Base-by-base conservation (phyloP, 1,140 invertebrate genomes). In the Frieseomelitta varia region DNA sequence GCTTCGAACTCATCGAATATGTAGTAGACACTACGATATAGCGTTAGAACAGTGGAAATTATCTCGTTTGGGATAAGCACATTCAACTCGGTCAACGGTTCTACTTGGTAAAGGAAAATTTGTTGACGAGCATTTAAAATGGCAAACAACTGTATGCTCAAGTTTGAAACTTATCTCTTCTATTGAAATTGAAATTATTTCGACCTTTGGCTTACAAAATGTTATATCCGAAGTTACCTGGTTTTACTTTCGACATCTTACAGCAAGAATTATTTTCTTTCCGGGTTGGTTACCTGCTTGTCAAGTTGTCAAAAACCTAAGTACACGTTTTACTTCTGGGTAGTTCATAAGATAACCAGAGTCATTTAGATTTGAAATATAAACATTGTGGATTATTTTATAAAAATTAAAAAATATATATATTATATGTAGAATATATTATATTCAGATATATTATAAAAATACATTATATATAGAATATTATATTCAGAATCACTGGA, bases 1-100 rank as follows among this genome's bases (percentile, higher is more conserved):
- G 73, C 21, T 71, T 21, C 47, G 39, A 71, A 61, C 81, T 84
- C 76, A 79, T 84, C 75, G 75, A 84, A 72, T 84, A 84, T 84
- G 81, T 79, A 79, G 34, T 79, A 84, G 81, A 79, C 81, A 72
- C 72, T 55, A 53, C 81, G 39, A 71, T 72, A 71, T 65, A 84
- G 8, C 81, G 81, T 84, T 84, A 79, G 74, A 67, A 63, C 51
- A 79, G 76, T 72, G 27, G 47, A 68, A 84, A 79, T 65, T 65
- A 81, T 75, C 14, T 61, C 4, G 2, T 27, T 67, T n/a, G 55
- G 6, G 14, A n/a, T 17, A 4, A 30, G 15, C 27, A 27, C 6
- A 61, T 30, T 76, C 53, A 17, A 12, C 11, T 61, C 34, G 39
- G 4, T 2, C 14, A 21, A 21, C 77, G 47, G 47, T 65, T 65